Percentiles rank a stretch among this genome's conserved stretches.
Evolutionary conservation across 2,113 vertebrate genomes (phyloP).

Genomic region (Naja naja): DNA sequence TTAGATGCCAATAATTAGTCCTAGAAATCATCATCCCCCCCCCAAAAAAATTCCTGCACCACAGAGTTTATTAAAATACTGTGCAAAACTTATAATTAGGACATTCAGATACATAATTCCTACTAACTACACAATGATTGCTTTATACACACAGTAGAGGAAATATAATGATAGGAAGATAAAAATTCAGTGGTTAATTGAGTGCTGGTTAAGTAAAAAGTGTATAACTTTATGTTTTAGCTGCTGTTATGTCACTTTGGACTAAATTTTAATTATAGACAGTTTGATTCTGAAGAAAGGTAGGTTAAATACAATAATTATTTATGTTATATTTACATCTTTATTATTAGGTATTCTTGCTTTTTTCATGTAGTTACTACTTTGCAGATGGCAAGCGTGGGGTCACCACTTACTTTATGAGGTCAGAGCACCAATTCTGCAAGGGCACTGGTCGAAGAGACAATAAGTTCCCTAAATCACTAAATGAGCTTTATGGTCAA

Average conservation of each 20-base stretch:
- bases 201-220: slow-evolving; percentile 14
- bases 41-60: slow-evolving; percentile 47
- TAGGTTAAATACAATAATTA: not conserved
- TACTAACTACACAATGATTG: slow-evolving; percentile 54
- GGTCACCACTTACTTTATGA: not conserved
- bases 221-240: not conserved
- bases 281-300: not conserved
- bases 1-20: slow-evolving; percentile 10
- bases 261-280: not conserved
- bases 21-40: slow-evolving; percentile 25
- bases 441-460: not conserved
- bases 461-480: not conserved
- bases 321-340: not conserved
- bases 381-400: not conserved
- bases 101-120: slow-evolving; percentile 60
- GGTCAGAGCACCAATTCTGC: not conserved
- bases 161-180: slow-evolving; percentile 37
- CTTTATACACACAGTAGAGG: slow-evolving; percentile 55
- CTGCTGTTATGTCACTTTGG: not conserved
- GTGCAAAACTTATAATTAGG: slow-evolving; percentile 49
- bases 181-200: slow-evolving; percentile 28
- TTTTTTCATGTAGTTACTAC: not conserved
- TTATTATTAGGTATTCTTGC: not conserved
- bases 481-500: not conserved
- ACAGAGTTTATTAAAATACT: slow-evolving; percentile 60